These are phyloP conservation scores for Bombus confusus DNA, from an alignment of 1,140 invertebrate species.

Conservation along the genomic window DNA sequence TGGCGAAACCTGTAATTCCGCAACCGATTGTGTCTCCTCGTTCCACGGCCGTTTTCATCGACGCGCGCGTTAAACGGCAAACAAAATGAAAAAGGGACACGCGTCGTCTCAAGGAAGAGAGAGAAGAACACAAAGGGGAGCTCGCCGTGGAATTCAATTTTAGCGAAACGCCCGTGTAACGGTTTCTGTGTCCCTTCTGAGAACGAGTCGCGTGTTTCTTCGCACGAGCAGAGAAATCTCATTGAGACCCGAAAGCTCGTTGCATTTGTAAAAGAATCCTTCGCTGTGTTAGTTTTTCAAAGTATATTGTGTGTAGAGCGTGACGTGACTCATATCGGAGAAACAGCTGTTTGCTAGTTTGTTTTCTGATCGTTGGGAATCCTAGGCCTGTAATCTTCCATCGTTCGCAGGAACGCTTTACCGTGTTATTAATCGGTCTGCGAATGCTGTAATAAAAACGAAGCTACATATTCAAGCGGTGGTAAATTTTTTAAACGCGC, in stretches of 20 bases:
- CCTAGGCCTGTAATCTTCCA: neutral
- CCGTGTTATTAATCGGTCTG: constrained; percentile 17
- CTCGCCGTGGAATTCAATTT: constrained; percentile 5
- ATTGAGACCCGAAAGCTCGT: no score
- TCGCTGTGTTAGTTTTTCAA: neutral
- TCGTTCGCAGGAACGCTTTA: neutral
- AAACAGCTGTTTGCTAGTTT: neutral
- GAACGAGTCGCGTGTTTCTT: neutral
- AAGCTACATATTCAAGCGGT: neutral
- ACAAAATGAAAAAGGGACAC: neutral
- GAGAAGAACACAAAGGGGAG: neutral
- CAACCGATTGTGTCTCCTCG: neutral
- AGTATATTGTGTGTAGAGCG: neutral
- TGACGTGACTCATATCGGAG: neutral
- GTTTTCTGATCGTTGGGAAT: neutral
- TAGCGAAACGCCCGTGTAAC: neutral
- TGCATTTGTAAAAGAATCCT: neutral
- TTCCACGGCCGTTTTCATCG: neutral
- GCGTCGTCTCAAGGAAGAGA: neutral
- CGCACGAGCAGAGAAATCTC: neutral
- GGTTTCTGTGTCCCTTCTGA: neutral
- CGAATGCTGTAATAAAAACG: neutral
- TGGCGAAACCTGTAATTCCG: neutral
- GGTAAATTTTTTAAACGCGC: neutral
- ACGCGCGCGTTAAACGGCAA: neutral